Evolutionary conservation across 1,140 invertebrate genomes (phyloP), one percentile per base, ranked within the genome.

Genomic region (Eciton burchellii): DNA sequence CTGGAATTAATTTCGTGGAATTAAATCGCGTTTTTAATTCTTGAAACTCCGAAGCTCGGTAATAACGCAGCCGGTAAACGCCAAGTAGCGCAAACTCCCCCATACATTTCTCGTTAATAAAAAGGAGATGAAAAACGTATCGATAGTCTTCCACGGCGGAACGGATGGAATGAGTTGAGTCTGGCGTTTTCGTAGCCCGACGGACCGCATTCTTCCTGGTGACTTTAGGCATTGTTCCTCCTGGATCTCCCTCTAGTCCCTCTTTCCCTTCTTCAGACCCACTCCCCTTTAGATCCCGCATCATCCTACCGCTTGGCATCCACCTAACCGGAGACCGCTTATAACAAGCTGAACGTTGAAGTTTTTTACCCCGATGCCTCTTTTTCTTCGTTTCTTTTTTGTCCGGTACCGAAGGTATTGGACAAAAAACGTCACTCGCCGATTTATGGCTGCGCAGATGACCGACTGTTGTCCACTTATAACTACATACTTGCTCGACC

Each of bases 171-270:
- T 72, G 41, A 74, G 47, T 87, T 72, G 41, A 74, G 47, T 87
- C 72, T 83, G 77, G 84, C 77, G 82, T 89, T 77, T 81, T 62
- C 74, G 89, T 83, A 87, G 89, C 90, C 93, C 92, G 93, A 93
- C 93, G 92, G 91, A 92, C 93, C 90, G 90, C 93, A 94, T 94
- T 94, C 93, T 94, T 94, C 89, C 91, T 89, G 89, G 88, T 92
- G 90, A 93, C 91, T 88, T 88, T 85, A 91, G 92, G 92, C 93
- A 94, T 94, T 94, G 93, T 94, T 94, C 91, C 91, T 79, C 84
- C 85, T 52, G 56, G 54, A 88, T 62, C 68, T 84, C 81, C 73
- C 77, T 85, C 81, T 83, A 77, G 60, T 70, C 81, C 76, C 77
- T 84, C 79, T 81, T 79, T 86, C 76, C 84, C 84, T 82, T 81